Evolutionary conservation across 23 tunicate species (phyloP).

Genomic region (Aplidium turbinatum): DNA sequence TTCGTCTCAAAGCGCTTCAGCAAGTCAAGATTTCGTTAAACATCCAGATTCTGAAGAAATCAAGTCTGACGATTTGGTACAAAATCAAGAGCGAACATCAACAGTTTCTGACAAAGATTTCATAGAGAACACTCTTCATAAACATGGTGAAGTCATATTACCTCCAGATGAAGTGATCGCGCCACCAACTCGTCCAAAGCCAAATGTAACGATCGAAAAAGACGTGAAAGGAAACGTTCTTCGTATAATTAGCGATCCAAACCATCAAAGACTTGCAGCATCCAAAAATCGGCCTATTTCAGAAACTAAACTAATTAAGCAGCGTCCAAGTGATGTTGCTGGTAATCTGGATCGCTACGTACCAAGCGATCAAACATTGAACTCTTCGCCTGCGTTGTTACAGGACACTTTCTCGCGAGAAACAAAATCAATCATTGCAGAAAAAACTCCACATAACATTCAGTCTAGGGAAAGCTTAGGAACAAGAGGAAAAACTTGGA

Average conservation of each 20-base stretch:
- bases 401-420: too few relatives aligned
- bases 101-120: conserved; percentile 10
- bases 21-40: too few relatives aligned
- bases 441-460: not conserved
- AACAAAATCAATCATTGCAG: too few relatives aligned
- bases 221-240: conserved; percentile 70
- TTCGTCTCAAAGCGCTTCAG: not conserved
- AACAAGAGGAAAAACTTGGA: conserved; percentile 78
- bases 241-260: conserved; percentile 50
- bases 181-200: conserved; percentile 83
- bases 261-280: conserved; percentile 18
- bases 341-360: not conserved
- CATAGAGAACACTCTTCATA: not conserved
- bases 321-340: conserved; percentile 19
- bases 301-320: not conserved
- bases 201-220: conserved; percentile 68
- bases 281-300: not conserved
- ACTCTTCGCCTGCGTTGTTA: not conserved
- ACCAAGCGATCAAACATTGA: not conserved
- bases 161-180: conserved; percentile 21
- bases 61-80: not conserved
- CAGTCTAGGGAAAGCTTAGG: conserved; percentile 36
- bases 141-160: too few relatives aligned
- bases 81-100: too few relatives aligned
- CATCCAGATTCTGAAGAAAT: not conserved